Base-by-base conservation (phyloP, 2,797 vertebrate genomes). In the Adrianichthys oophorus region DNA sequence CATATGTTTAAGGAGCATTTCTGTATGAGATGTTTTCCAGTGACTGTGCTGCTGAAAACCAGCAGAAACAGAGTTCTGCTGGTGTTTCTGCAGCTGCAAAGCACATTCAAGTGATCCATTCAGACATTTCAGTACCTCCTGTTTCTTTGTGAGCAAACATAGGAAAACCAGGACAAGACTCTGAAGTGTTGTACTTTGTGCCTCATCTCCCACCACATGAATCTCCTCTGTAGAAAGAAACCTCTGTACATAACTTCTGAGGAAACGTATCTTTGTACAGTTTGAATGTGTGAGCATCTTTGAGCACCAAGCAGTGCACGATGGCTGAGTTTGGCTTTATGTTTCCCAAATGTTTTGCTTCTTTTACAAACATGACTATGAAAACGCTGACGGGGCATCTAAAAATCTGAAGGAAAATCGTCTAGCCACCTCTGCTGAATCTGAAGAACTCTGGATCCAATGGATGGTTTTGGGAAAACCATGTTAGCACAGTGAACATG, bases 131-230 rank as follows among this genome's bases (percentile, higher is more conserved):
- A 21, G 58, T 79, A 55, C 21, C 57, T 56, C 57, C 80, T 56
- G 65, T 64, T 76, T 73, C 65, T 48, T 32, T 76, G 65, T 61
- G 72, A 74, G 80, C 59, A 40, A 47, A 80, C 17, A 45, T 26
- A 37, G 51, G 43, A 61, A 52, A 60, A 67, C 62, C 46, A 65
- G 53, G 23, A 42, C 16, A n/a, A 65, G 13, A 15, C 43, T 18
- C 32, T 16, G 71, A 74, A 71, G 72, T 50, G 52, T 68, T 70
- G 80, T 84, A 91, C 85, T 74, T 90, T 89, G 92, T 91, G 89
- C 86, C 90, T 92, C 84, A 84, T 89, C 63, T 85, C 80, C 76
- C 70, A 76, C 76, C 32, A 49, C 87, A 85, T 68, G 56, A 71
- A 23, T 74, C 41, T 58, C 73, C 79, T 80, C 63, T 87, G 79